phyloP scores from a whole-genome alignment of 2,113 vertebrate species.

The Crocuta crocuta region DNA sequence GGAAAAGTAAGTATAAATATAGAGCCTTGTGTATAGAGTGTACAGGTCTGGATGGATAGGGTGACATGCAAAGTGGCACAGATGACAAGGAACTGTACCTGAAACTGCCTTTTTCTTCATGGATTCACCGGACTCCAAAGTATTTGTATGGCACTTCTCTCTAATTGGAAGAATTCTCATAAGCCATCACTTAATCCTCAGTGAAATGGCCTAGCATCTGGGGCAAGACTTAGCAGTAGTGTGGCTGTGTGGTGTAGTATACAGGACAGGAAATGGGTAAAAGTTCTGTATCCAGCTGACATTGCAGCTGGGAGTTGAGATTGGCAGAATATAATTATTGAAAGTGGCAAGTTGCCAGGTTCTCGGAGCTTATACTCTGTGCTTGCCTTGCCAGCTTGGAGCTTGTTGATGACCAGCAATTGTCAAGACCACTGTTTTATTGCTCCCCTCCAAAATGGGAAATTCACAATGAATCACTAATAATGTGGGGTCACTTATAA shows the following conservation, averaged over 20 bases:
- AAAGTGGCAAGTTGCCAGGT: slow-evolving; percentile 42
- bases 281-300: slow-evolving; percentile 36
- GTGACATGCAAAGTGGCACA: background rate
- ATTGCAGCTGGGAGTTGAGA: slow-evolving; percentile 63
- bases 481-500: slow-evolving; percentile 58
- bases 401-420: slow-evolving; percentile 48
- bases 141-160: background rate
- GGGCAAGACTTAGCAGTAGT: background rate
- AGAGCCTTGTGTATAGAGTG: background rate
- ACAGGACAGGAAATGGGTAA: background rate
- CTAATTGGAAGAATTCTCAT: background rate
- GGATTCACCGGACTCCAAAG: background rate
- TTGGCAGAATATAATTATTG: slow-evolving; percentile 52
- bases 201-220: background rate
- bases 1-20: background rate
- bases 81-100: background rate
- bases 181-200: background rate
- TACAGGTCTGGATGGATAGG: background rate
- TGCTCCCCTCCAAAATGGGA: slow-evolving; percentile 15
- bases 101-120: background rate
- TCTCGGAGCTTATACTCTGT: background rate
- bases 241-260: background rate
- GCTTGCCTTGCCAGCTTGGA: slow-evolving; percentile 40
- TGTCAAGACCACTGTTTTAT: slow-evolving; percentile 54
- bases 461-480: slow-evolving; percentile 68